These are phyloP conservation scores for Chesias legatella DNA, from an alignment of 2,888 invertebrate species.

Conservation along the genomic window DNA sequence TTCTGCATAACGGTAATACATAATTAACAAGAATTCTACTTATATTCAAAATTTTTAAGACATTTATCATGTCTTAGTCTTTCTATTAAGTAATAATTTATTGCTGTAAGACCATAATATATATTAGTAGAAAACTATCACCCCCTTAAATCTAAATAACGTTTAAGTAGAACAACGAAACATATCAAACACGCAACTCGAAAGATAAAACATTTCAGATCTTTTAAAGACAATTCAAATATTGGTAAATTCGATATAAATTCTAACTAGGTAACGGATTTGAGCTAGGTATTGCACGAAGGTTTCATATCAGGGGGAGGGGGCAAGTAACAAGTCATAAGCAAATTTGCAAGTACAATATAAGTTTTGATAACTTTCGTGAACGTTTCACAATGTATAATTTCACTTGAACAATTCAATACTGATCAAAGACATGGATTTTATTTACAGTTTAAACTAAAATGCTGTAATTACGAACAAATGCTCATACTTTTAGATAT, in stretches of 20 bases:
- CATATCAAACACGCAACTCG: constrained; percentile 28
- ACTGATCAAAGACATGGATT: no score
- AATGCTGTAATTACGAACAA: no score
- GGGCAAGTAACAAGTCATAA: constrained; percentile 6
- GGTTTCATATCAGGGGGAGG: constrained; percentile 27
- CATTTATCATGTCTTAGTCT: no score
- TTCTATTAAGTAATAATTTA: no score
- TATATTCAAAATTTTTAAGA: no score
- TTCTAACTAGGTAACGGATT: constrained; percentile 61
- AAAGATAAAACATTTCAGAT: constrained; percentile 42
- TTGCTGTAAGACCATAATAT: constrained; percentile 2
- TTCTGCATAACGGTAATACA: no score
- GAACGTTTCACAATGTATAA: no score
- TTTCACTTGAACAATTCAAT: no score
- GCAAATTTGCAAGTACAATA: not conserved
- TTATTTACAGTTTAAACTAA: no score
- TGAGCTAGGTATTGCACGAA: constrained; percentile 65
- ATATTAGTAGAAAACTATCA: constrained; percentile 38
- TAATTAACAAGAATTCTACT: no score
- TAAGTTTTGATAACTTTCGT: no score
- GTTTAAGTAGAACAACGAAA: constrained; percentile 32
- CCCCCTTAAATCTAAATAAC: constrained; percentile 31
- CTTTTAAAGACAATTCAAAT: constrained; percentile 39
- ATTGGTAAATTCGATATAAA: constrained; percentile 29
- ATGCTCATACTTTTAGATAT: no score